phyloP scores from a whole-genome alignment of 23 tunicate species.

The Pegea sp. region DNA sequence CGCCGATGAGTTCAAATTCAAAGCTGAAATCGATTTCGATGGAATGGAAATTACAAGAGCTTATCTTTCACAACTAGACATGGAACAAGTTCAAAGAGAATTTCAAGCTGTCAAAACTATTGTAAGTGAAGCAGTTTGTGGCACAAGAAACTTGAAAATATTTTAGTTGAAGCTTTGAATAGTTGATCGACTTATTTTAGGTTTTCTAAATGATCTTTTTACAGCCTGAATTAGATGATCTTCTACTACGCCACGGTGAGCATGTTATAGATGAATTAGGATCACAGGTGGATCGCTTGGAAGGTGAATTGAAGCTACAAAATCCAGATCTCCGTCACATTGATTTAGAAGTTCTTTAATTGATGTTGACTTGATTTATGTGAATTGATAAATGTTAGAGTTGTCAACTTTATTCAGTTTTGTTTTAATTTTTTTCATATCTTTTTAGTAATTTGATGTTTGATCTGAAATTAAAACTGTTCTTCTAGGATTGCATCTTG shows the following conservation, averaged over 20 bases:
- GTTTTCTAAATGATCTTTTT: background rate
- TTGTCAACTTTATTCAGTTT: too few relatives aligned
- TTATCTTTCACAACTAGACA: slow-evolving; percentile 49
- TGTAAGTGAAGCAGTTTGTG: background rate
- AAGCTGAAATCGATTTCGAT: slow-evolving; percentile 95
- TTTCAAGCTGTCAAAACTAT: slow-evolving; percentile 24
- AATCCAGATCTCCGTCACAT: slow-evolving; percentile 64
- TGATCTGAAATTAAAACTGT: too few relatives aligned
- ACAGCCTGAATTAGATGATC: slow-evolving; percentile 42
- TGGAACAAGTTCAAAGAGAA: slow-evolving; percentile 40
- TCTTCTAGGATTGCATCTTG: too few relatives aligned
- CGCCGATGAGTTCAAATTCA: slow-evolving; percentile 71
- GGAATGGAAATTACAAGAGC: slow-evolving; percentile 82
- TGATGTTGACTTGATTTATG: too few relatives aligned
- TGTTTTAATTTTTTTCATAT: too few relatives aligned
- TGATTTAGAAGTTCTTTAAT: slow-evolving; percentile 79
- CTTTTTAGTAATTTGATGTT: too few relatives aligned
- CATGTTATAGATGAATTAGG: slow-evolving; percentile 80
- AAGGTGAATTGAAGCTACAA: slow-evolving; percentile 51
- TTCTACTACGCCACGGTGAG: slow-evolving; percentile 52
- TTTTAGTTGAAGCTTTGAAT: too few relatives aligned
- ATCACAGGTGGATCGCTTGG: slow-evolving; percentile 74
- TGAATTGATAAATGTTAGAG: too few relatives aligned
- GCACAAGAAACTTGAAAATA: too few relatives aligned
- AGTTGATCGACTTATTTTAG: too few relatives aligned